Conservation (phyloP, 2,797 vertebrate species). For the Pseudochirops corinnae region DNA sequence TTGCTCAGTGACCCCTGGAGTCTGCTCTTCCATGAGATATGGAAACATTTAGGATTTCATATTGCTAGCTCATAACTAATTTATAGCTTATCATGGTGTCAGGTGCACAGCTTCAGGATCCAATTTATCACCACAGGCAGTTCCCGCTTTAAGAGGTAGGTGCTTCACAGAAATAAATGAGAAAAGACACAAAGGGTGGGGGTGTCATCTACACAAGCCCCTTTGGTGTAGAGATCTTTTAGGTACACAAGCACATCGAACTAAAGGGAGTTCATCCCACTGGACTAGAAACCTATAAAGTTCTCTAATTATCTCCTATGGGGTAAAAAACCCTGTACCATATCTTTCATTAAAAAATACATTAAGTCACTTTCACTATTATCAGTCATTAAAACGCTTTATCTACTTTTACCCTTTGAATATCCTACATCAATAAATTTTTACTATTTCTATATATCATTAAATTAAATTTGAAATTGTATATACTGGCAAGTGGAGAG, state of each 20-base stretch:
- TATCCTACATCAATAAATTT: conserved; percentile 25
- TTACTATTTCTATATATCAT: background rate
- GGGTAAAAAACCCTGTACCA: background rate
- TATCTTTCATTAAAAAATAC: background rate
- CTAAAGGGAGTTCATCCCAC: conserved; percentile 66
- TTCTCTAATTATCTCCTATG: conserved; percentile 69
- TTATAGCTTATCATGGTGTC: conserved; percentile 79
- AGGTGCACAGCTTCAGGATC: conserved; percentile 82
- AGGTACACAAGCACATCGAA: conserved; percentile 74
- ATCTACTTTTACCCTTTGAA: conserved; percentile 31
- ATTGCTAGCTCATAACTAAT: conserved; percentile 85
- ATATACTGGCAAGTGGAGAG: background rate
- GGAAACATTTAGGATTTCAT: conserved; percentile 78
- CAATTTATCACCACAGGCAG: conserved; percentile 83
- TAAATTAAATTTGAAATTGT: conserved; percentile 4
- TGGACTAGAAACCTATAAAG: conserved; percentile 70
- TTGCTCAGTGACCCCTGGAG: conserved; percentile 74
- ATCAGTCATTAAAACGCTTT: conserved; percentile 13
- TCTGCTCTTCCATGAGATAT: conserved; percentile 75
- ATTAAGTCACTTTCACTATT: conserved; percentile 6
- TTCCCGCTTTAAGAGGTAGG: conserved; percentile 78
- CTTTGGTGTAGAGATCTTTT: conserved; percentile 66
- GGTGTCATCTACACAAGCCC: conserved; percentile 72
- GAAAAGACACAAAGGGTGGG: conserved; percentile 72
- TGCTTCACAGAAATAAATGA: conserved; percentile 80